Evolutionary conservation across 2,888 invertebrate species (phyloP).

Genomic region (Meloe dianella): DNA sequence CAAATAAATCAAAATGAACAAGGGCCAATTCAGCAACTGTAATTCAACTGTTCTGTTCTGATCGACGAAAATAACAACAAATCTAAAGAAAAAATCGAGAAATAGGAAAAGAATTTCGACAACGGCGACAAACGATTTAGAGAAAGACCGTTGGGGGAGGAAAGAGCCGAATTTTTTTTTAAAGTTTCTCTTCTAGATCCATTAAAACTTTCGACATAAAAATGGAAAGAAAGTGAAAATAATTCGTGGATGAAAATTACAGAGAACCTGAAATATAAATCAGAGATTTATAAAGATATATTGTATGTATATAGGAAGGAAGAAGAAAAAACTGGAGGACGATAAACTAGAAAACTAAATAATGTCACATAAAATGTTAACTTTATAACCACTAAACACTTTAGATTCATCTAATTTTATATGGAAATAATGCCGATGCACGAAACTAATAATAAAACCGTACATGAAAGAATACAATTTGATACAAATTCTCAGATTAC

Average conservation of each 20-base stretch:
- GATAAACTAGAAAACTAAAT: constrained; percentile 24
- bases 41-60: constrained; percentile 7
- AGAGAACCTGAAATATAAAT: constrained; percentile 29
- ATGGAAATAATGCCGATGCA: constrained; percentile 25
- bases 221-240: constrained; percentile 29
- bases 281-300: constrained; percentile 9
- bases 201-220: constrained; percentile 33
- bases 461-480: not conserved
- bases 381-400: constrained; percentile 33
- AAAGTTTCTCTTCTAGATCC: constrained; percentile 18
- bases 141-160: not conserved
- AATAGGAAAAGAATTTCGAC: not conserved
- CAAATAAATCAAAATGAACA: constrained; percentile 20
- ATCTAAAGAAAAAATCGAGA: not conserved
- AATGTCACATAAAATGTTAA: constrained; percentile 30
- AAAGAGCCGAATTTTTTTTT: not conserved
- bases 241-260: constrained; percentile 29
- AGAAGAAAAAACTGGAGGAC: constrained; percentile 17
- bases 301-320: not conserved
- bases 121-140: not conserved
- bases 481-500: constrained; percentile 20
- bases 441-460: constrained; percentile 24
- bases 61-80: constrained; percentile 10
- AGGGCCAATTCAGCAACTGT: constrained; percentile 10
- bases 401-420: constrained; percentile 26